phyloP scores from a whole-genome alignment of 2,797 vertebrate genomes.

The Malurus splendens region DNA sequence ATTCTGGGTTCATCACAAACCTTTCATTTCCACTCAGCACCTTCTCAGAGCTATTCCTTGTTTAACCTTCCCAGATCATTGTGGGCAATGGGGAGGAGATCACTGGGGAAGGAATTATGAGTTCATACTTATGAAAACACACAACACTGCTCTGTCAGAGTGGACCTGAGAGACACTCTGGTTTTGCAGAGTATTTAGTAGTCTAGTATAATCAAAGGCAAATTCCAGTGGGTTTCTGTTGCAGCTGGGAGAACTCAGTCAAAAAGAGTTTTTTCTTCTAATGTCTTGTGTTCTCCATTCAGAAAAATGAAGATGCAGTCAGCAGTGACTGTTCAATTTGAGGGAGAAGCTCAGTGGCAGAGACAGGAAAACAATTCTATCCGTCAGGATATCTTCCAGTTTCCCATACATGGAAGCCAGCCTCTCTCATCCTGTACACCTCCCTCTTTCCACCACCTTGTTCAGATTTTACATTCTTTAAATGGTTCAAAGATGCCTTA shows the following conservation, averaged over 20 bases:
- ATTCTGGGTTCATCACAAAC: neutral
- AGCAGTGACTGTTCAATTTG: neutral
- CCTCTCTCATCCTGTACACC: neutral
- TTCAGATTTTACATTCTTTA: neutral
- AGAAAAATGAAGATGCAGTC: neutral
- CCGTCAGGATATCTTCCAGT: neutral
- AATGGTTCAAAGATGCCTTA: neutral
- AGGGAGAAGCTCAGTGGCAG: neutral
- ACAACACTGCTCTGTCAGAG: accelerated
- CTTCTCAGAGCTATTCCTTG: neutral
- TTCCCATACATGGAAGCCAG: neutral
- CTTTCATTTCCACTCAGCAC: neutral
- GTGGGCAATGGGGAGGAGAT: neutral
- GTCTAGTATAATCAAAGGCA: neutral
- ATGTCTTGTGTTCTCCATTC: accelerated
- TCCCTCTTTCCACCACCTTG: neutral
- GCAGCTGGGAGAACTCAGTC: neutral
- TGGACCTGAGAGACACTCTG: neutral
- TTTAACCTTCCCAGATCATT: neutral
- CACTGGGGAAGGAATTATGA: neutral
- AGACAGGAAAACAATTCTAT: neutral
- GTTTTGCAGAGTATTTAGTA: neutral
- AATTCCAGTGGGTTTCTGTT: neutral
- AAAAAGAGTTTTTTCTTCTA: neutral
- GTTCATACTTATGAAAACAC: neutral